Evolutionary conservation across 2,113 vertebrate genomes (phyloP).

Genomic region (Anhinga rufa): DNA sequence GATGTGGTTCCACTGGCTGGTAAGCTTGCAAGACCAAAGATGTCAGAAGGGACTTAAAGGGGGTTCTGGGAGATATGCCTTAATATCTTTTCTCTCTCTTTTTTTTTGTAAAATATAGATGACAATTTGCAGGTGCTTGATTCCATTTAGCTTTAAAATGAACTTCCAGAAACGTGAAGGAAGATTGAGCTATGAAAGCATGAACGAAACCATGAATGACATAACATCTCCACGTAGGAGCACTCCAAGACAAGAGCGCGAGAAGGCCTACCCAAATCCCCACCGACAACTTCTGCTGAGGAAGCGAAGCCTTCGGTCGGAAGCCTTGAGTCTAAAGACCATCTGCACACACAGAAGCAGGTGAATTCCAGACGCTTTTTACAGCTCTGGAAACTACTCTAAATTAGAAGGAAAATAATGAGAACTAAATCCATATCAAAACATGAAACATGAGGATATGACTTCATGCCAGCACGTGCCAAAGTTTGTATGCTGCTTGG

Average conservation of each 20-base stretch:
- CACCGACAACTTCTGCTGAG: not conserved
- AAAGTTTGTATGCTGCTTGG: not conserved
- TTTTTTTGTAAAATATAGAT: not conserved
- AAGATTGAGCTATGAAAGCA: not conserved
- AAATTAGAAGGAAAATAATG: not conserved
- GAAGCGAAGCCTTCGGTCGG: not conserved
- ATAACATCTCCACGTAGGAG: not conserved
- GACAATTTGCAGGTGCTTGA: not conserved
- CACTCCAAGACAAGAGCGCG: not conserved
- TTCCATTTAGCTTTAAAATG: not conserved
- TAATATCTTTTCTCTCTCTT: not conserved
- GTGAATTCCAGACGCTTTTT: not conserved
- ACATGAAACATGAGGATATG: not conserved
- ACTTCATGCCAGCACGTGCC: not conserved
- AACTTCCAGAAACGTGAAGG: not conserved
- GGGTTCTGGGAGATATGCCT: not conserved
- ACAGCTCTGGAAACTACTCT: not conserved
- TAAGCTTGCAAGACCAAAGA: not conserved
- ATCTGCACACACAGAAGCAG: not conserved
- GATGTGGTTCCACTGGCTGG: not conserved
- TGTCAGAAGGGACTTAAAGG: not conserved
- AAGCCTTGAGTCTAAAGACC: not conserved
- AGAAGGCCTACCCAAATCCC: not conserved
- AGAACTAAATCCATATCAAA: not conserved
- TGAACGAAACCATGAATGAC: not conserved